These are phyloP conservation scores for Coleophora deauratella DNA, from an alignment of 2,888 invertebrate species.

Conservation along the genomic window DNA sequence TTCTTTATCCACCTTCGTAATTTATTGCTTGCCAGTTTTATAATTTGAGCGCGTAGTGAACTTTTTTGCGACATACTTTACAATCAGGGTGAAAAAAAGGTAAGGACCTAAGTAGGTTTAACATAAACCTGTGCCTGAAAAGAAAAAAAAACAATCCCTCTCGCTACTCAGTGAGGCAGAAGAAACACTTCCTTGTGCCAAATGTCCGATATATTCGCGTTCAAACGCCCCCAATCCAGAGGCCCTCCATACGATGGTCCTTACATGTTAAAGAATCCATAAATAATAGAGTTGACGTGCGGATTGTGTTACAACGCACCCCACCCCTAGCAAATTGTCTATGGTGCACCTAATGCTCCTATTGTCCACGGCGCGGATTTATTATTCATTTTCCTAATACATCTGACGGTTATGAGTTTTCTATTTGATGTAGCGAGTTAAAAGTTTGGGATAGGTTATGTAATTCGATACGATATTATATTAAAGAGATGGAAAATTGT, in stretches of 20 bases:
- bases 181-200: slow-evolving; percentile 67
- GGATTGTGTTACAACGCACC: slow-evolving; percentile 54
- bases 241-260: slow-evolving; percentile 43
- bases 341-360: slow-evolving; percentile 62
- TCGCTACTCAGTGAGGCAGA: slow-evolving; percentile 41
- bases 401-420: slow-evolving; percentile 57
- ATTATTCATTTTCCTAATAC: slow-evolving; percentile 69
- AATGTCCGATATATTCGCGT: slow-evolving; percentile 55
- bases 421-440: slow-evolving; percentile 28
- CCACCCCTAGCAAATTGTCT: slow-evolving; percentile 51
- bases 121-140: slow-evolving; percentile 13
- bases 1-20: slow-evolving; percentile 14
- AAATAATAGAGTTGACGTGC: slow-evolving; percentile 73
- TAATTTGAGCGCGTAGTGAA: background rate
- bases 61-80: background rate
- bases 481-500: background rate
- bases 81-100: too few species aligned
- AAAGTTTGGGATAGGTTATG: slow-evolving; percentile 11
- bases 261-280: slow-evolving; percentile 75
- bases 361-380: slow-evolving; percentile 69
- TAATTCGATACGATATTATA: slow-evolving; percentile 7
- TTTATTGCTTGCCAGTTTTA: slow-evolving; percentile 27
- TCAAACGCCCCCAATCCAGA: slow-evolving; percentile 25
- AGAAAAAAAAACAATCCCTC: slow-evolving; percentile 39
- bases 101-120: too few species aligned